Evolutionary conservation across 1,140 invertebrate genomes (phyloP).

Genomic region (Druon quercuslanigerum): DNA sequence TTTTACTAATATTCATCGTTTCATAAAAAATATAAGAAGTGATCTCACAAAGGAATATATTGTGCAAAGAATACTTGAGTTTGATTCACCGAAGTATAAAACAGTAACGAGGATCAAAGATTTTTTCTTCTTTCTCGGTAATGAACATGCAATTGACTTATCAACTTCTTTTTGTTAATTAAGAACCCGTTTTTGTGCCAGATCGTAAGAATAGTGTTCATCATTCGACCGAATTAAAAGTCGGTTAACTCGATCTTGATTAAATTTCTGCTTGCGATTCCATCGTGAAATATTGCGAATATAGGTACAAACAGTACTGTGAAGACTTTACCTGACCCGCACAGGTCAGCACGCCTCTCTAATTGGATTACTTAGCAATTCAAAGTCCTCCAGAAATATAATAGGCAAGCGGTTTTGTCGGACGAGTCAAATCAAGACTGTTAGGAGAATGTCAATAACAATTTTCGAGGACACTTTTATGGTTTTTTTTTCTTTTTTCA

Average conservation of each 20-base stretch:
- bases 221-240: conserved; percentile 10
- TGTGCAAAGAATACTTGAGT: too few relatives aligned
- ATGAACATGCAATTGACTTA: too few relatives aligned
- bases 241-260: conserved; percentile 2
- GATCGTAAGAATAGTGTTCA: not conserved
- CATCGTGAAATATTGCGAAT: not conserved
- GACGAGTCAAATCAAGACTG: not conserved
- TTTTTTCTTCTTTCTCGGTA: too few relatives aligned
- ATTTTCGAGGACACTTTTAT: conserved; percentile 5
- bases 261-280: conserved; percentile 9
- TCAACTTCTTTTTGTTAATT: too few relatives aligned
- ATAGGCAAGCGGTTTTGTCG: conserved; percentile 21
- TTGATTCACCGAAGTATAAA: too few relatives aligned
- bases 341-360: not conserved
- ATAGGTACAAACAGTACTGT: not conserved
- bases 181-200: too few relatives aligned
- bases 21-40: too few relatives aligned
- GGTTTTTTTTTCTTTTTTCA: conserved; percentile 1
- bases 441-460: conserved; percentile 3
- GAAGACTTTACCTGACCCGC: not conserved
- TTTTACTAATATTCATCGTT: too few relatives aligned
- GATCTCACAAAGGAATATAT: too few relatives aligned
- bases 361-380: conserved; percentile 28
- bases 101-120: too few relatives aligned
- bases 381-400: conserved; percentile 12